Conservation (phyloP, 1,140 invertebrate species). For the Calycopis cecrops region DNA sequence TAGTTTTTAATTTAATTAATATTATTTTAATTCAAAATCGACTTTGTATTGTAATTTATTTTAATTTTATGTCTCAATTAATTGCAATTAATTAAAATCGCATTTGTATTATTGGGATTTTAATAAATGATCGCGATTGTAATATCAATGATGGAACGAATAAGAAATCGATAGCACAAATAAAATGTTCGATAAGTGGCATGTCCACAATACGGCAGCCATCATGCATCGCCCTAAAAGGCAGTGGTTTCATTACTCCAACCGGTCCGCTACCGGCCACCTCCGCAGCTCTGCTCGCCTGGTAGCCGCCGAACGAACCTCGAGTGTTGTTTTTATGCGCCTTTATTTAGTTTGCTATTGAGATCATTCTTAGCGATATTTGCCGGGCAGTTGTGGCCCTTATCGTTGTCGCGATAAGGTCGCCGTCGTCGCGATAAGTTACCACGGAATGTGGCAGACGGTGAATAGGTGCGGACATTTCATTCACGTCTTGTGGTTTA, state of each 20-base stretch:
- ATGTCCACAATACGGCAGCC: constrained; percentile 44
- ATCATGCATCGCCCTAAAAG: constrained; percentile 62
- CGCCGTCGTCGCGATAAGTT: constrained; percentile 10
- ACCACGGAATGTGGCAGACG: constrained; percentile 34
- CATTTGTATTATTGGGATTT: too few species aligned
- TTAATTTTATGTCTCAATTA: too few species aligned
- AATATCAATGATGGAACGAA: not conserved
- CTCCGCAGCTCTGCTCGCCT: constrained; percentile 45
- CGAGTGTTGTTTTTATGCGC: constrained; percentile 55
- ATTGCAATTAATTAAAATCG: too few species aligned
- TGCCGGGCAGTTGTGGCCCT: constrained; percentile 14
- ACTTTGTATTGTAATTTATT: too few species aligned
- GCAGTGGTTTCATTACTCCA: constrained; percentile 58
- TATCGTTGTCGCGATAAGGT: constrained; percentile 22
- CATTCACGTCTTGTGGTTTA: constrained; percentile 51
- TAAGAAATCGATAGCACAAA: constrained; percentile 12
- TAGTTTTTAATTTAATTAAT: constrained; percentile 13
- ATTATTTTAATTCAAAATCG: not conserved
- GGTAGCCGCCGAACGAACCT: constrained; percentile 39
- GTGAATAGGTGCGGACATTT: constrained; percentile 46
- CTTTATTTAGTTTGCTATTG: constrained; percentile 55
- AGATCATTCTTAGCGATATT: constrained; percentile 40
- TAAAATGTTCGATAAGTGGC: constrained; percentile 15
- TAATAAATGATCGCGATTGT: not conserved
- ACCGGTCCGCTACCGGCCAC: constrained; percentile 53